These are phyloP conservation scores for Monochamus alternatus DNA, from an alignment of 2,888 invertebrate species.

Conservation along the genomic window DNA sequence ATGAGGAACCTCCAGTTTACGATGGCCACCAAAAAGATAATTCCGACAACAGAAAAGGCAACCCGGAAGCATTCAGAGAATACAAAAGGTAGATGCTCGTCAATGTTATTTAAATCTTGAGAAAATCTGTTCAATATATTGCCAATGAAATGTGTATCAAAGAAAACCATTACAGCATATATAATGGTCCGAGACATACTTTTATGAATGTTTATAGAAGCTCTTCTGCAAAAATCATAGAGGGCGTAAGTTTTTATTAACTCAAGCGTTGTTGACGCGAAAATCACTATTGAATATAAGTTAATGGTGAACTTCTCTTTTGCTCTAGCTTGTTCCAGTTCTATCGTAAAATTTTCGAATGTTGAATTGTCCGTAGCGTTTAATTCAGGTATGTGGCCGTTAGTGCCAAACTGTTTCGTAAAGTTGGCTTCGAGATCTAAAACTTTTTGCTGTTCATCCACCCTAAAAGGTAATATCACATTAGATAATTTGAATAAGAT, in stretches of 20 bases:
- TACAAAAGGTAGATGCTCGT: constrained; percentile 59
- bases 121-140: constrained; percentile 64
- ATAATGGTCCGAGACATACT: constrained; percentile 58
- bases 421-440: constrained; percentile 42
- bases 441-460: constrained; percentile 53
- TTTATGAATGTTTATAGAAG: constrained; percentile 69
- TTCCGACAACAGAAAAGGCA: constrained; percentile 49
- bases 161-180: constrained; percentile 61
- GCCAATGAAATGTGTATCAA: constrained; percentile 62
- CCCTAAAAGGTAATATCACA: constrained; percentile 45
- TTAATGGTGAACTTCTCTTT: constrained; percentile 46
- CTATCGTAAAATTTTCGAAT: constrained; percentile 21
- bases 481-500: no score
- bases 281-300: constrained; percentile 52
- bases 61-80: constrained; percentile 55
- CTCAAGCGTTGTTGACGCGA: constrained; percentile 40
- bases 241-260: constrained; percentile 70
- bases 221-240: constrained; percentile 85
- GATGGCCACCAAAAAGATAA: constrained; percentile 51
- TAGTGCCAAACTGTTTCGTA: background rate
- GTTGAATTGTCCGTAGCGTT: constrained; percentile 4
- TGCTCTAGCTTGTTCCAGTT: constrained; percentile 37
- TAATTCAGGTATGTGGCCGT: background rate
- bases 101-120: constrained; percentile 61
- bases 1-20: constrained; percentile 58